Base-by-base conservation (phyloP, 2,113 vertebrate genomes). In the Oryzias celebensis region DNA sequence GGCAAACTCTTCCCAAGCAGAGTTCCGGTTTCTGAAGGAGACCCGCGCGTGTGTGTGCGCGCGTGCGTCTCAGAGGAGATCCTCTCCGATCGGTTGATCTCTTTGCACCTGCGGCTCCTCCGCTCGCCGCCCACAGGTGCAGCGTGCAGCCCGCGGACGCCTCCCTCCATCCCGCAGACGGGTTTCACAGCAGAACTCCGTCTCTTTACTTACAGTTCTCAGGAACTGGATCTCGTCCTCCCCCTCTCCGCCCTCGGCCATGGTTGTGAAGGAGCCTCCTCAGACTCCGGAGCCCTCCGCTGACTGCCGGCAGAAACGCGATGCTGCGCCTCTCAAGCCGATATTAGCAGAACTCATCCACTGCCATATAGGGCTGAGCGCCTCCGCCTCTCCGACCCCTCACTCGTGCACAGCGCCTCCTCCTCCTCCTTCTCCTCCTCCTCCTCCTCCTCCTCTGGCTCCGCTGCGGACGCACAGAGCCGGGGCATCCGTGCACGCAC, bases 141-240 rank as follows among this genome's bases (percentile, higher is more conserved):
- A 71, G 42, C 44, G 20, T 41, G 70, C 71, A 66, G 74, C 78
- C 76, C 77, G 78, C 69, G 48, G 62, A 75, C 63, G 76, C 76
- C 68, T 62, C 49, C 68, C 57, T 36, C 41, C 59, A 50, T 58
- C 56, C 49, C 55, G 57, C 52, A 41, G 31, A 26, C 31, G 61
- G 65, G 1, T 36, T 36, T 8, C 8, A 8, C 8, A 36, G 31
- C 31, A 8, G 36, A 36, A 36, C 36, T 36, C 10, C 36, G 36
- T 36, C 36, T 36, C 7, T 75, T 73, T 93, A 98, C 96, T 98
- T 91, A 98, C 96, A 91, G 96, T 98, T 92, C 96, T 92, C 82
- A 98, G 92, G 90, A 98, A 98, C 92, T 98, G 96, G 91, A 98
- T 97, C 88, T 98, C 96, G 90, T 98, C 96, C 89, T 98, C 96